Evolutionary conservation across 1,140 invertebrate species (phyloP).

Genomic region (Centruroides vittatus): DNA sequence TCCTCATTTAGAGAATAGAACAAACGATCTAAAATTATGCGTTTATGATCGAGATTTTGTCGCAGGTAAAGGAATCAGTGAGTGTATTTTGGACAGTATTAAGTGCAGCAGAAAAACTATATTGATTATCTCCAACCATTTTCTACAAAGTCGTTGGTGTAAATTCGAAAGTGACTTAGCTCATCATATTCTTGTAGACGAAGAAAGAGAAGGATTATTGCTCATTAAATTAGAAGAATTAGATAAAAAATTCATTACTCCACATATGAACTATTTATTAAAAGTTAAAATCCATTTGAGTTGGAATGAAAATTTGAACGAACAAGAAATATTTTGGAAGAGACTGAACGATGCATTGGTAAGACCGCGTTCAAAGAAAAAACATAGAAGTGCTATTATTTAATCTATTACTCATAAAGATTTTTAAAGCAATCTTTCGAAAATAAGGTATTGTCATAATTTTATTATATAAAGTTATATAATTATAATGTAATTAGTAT

Average conservation of each 20-base stretch:
- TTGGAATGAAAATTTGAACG: slow-evolving; percentile 33
- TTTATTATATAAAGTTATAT: no score
- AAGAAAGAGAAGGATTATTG: slow-evolving; percentile 38
- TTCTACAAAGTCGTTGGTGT: slow-evolving; percentile 49
- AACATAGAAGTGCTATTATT: no score
- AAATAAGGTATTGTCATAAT: no score
- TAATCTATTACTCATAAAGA: no score
- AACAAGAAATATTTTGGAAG: slow-evolving; percentile 37
- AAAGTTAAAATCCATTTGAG: slow-evolving; percentile 45
- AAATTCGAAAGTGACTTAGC: slow-evolving; percentile 58
- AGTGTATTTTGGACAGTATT: slow-evolving; percentile 43
- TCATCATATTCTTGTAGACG: slow-evolving; percentile 28
- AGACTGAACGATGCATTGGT: slow-evolving; percentile 26
- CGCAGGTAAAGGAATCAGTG: slow-evolving; percentile 42
- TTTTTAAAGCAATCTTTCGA: no score
- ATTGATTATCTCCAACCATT: slow-evolving; percentile 44
- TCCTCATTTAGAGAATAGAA: slow-evolving; percentile 36
- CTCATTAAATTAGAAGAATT: slow-evolving; percentile 42
- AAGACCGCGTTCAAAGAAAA: no score
- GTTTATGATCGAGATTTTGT: slow-evolving; percentile 50
- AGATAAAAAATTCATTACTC: slow-evolving; percentile 34
- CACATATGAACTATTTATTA: slow-evolving; percentile 39
- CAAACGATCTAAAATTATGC: slow-evolving; percentile 41
- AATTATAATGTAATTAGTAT: no score
- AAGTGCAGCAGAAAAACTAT: slow-evolving; percentile 42